Percentiles rank a stretch among this genome's conserved stretches.
phyloP scores from a whole-genome alignment of 2,888 invertebrate genomes.

The Strigamia transsilvanica region DNA sequence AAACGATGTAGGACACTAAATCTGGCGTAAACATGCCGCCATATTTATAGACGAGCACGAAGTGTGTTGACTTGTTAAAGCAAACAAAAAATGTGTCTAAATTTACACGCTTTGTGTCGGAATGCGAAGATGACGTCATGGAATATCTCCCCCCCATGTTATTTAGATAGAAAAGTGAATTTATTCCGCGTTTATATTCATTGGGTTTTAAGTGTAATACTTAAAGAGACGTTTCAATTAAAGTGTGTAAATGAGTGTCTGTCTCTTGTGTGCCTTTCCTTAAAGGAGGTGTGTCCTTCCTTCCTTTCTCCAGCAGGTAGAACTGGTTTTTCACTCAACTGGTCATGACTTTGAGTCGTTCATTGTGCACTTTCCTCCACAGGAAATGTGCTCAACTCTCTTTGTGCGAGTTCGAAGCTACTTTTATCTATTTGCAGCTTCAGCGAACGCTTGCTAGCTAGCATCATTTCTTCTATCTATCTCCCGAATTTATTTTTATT shows the following conservation, averaged over 20 bases:
- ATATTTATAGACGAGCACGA: neutral
- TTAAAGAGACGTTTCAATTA: slow-evolving; percentile 11
- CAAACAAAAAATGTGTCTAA: neutral
- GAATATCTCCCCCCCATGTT: neutral
- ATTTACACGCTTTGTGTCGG: neutral
- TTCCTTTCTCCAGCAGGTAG: neutral
- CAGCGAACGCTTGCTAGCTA: neutral
- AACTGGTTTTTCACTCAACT: slow-evolving; percentile 33
- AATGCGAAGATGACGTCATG: slow-evolving; percentile 21
- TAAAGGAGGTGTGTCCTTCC: neutral
- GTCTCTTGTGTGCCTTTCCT: neutral
- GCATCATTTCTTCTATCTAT: neutral
- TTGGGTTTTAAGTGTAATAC: slow-evolving; percentile 19
- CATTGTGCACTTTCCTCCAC: slow-evolving; percentile 34
- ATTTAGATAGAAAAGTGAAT: neutral
- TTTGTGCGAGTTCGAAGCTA: slow-evolving; percentile 14
- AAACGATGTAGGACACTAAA: neutral
- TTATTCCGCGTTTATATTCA: neutral
- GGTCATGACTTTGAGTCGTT: slow-evolving; percentile 23
- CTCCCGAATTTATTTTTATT: neutral
- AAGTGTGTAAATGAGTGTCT: neutral
- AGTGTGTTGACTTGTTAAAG: slow-evolving; percentile 24
- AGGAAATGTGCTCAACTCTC: slow-evolving; percentile 41
- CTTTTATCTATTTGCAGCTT: slow-evolving; percentile 21
- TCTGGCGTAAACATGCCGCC: neutral